phyloP scores from a whole-genome alignment of 2,888 invertebrate genomes.

The Conchocele bisecta region DNA sequence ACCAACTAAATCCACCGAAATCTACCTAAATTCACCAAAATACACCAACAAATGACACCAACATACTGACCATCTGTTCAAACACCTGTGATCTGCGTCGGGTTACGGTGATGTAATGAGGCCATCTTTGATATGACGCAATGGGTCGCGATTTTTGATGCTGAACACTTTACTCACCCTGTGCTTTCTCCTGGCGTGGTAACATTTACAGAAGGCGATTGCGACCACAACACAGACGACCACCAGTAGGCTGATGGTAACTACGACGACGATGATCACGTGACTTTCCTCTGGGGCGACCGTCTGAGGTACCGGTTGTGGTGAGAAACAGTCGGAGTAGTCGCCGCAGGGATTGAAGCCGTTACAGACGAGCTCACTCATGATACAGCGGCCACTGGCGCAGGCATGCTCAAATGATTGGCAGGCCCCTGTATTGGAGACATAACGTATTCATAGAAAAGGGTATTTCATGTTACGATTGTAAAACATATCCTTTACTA shows the following conservation, averaged over 20 bases:
- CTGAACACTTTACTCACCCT: conserved; percentile 20
- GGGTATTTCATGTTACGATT: too few relatives aligned
- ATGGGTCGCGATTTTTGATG: too few relatives aligned
- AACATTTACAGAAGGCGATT: conserved; percentile 30
- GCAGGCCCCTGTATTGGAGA: conserved; percentile 44
- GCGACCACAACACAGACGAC: conserved; percentile 13
- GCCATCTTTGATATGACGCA: too few relatives aligned
- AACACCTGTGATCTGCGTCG: too few relatives aligned
- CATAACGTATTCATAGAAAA: too few relatives aligned
- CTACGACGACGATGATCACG: conserved; percentile 22
- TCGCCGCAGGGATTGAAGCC: conserved; percentile 56
- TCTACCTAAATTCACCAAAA: too few relatives aligned
- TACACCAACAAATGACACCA: too few relatives aligned
- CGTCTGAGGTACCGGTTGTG: conserved; percentile 7
- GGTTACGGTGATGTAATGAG: too few relatives aligned
- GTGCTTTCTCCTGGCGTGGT: conserved; percentile 27
- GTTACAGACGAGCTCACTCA: conserved; percentile 52
- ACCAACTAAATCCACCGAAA: too few relatives aligned
- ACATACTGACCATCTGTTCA: too few relatives aligned
- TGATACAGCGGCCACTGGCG: conserved; percentile 48
- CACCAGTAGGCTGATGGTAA: conserved; percentile 14
- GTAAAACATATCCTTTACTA: too few relatives aligned
- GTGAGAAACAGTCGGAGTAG: conserved; percentile 37
- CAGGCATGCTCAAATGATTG: conserved; percentile 49
- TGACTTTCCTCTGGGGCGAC: conserved; percentile 18